phyloP scores from a whole-genome alignment of 2,113 vertebrate genomes.

The Alosa alosa region DNA sequence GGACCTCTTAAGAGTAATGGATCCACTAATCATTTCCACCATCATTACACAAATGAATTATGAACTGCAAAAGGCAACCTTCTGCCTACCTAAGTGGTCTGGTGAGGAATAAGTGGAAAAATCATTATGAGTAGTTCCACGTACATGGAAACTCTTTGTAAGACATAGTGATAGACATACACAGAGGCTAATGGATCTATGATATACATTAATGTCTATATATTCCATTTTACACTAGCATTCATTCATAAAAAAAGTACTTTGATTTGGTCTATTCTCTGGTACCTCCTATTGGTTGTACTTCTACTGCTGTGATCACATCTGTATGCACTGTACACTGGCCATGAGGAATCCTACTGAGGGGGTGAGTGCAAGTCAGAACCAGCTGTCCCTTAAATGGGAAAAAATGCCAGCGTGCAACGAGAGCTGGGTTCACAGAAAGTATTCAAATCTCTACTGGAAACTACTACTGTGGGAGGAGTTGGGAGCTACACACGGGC shows the following conservation, averaged over 20 bases:
- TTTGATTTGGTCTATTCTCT: background rate
- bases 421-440: background rate
- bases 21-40: background rate
- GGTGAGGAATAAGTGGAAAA: background rate
- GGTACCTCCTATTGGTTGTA: background rate
- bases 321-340: background rate
- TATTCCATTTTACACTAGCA: background rate
- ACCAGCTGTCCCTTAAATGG: background rate
- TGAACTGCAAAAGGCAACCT: background rate
- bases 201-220: background rate
- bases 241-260: background rate
- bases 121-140: background rate
- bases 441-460: background rate
- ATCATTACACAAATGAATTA: background rate
- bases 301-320: background rate
- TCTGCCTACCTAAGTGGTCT: background rate
- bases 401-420: background rate
- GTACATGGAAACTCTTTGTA: background rate
- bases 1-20: conserved; percentile 15
- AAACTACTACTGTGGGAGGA: background rate
- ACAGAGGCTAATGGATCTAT: background rate
- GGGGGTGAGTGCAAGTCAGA: background rate
- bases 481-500: background rate
- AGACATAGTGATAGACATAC: background rate
- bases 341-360: background rate